These are phyloP conservation scores for Theretra japonica DNA, from an alignment of 2,888 invertebrate species.

Conservation along the genomic window DNA sequence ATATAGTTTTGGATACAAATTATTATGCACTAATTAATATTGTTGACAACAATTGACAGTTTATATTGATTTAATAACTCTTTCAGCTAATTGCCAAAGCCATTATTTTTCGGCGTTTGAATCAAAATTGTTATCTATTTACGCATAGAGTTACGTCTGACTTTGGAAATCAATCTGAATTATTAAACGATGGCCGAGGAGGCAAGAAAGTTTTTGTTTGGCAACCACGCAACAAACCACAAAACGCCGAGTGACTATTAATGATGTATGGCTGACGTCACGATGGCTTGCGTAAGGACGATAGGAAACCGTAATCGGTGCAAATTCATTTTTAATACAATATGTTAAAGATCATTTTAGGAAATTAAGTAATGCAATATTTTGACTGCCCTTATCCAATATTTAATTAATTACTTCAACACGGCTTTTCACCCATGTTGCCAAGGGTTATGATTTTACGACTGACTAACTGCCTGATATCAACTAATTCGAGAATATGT, in stretches of 20 bases:
- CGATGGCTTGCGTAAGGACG: not conserved
- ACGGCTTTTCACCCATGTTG: too few relatives aligned
- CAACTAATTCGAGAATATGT: too few relatives aligned
- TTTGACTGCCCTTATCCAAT: too few relatives aligned
- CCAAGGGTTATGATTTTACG: too few relatives aligned
- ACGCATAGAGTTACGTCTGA: not conserved
- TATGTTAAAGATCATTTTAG: not conserved
- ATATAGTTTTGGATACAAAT: too few relatives aligned
- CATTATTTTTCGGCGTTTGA: not conserved
- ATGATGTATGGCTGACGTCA: not conserved
- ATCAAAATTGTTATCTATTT: not conserved
- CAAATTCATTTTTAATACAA: not conserved
- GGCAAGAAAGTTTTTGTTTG: slow-evolving; percentile 4
- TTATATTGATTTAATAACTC: too few relatives aligned
- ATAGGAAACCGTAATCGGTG: not conserved
- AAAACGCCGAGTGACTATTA: not conserved
- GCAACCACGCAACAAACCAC: not conserved
- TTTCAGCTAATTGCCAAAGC: too few relatives aligned
- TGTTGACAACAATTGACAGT: too few relatives aligned
- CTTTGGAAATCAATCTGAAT: not conserved
- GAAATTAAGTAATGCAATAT: too few relatives aligned
- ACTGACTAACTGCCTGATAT: too few relatives aligned
- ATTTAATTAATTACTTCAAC: too few relatives aligned
- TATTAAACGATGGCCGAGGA: not conserved
- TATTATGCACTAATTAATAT: too few relatives aligned